Percentiles rank a stretch among this genome's conserved stretches.
Evolutionary conservation across 1,140 invertebrate species (phyloP).

Genomic region (Pogonus chalceus): DNA sequence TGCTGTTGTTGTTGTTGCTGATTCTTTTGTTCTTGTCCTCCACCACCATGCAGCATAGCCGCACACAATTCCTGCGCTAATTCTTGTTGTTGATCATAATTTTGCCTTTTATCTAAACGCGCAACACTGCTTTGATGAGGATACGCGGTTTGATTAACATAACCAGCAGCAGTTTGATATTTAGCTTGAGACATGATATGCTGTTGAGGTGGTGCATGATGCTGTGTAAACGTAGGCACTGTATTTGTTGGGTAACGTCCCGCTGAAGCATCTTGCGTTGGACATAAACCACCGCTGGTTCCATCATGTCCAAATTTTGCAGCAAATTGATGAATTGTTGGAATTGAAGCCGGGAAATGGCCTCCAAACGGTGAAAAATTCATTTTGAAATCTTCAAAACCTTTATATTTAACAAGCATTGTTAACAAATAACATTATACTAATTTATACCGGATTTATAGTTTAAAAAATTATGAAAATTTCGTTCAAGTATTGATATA

Average conservation of each 20-base stretch:
- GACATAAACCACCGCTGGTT: slow-evolving; percentile 32
- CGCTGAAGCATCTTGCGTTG: slow-evolving; percentile 23
- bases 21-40: slow-evolving; percentile 16
- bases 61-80: slow-evolving; percentile 30
- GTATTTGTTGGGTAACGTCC: slow-evolving; percentile 33
- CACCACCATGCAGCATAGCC: slow-evolving; percentile 25
- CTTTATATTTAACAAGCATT: no score
- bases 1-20: slow-evolving; percentile 14
- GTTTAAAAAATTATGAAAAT: no score
- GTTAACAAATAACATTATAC: no score
- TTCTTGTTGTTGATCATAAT: slow-evolving; percentile 28
- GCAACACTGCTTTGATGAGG: slow-evolving; percentile 19
- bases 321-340: slow-evolving; percentile 52
- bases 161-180: slow-evolving; percentile 25
- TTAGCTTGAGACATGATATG: slow-evolving; percentile 25
- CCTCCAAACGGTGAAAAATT: slow-evolving; percentile 56
- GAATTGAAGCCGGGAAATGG: slow-evolving; percentile 51
- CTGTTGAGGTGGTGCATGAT: slow-evolving; percentile 29
- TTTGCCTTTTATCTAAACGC: slow-evolving; percentile 23
- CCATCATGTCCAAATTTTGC: slow-evolving; percentile 42
- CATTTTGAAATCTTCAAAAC: slow-evolving; percentile 32
- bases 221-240: slow-evolving; percentile 32
- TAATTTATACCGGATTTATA: no score
- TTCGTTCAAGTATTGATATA: no score
- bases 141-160: slow-evolving; percentile 26